Conservation (phyloP, 2,888 invertebrate genomes). For the Pristionchus entomophagus region DNA sequence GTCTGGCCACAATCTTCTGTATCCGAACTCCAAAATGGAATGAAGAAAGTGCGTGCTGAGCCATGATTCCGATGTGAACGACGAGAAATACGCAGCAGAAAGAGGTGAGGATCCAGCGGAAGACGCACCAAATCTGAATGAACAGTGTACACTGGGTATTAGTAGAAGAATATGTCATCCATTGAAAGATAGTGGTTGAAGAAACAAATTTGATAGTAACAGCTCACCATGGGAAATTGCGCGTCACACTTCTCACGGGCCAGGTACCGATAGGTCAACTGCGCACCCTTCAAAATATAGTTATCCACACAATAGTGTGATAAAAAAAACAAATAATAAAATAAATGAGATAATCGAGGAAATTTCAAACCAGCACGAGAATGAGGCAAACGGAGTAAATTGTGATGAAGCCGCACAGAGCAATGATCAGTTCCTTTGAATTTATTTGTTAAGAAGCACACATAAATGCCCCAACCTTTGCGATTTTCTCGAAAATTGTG, state of each 20-base stretch:
- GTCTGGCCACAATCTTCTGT: not conserved
- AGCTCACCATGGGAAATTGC: not conserved
- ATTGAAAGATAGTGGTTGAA: too few species aligned
- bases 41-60: not conserved
- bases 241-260: not conserved
- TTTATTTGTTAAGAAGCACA: not conserved
- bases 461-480: not conserved
- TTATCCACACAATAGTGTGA: too few species aligned
- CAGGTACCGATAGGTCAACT: not conserved
- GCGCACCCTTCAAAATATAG: not conserved
- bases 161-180: too few species aligned
- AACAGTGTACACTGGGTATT: not conserved
- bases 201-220: too few species aligned
- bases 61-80: not conserved
- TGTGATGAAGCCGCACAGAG: not conserved
- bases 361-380: not conserved
- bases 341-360: not conserved
- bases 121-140: not conserved
- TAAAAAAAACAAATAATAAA: not conserved
- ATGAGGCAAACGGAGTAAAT: not conserved
- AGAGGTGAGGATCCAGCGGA: not conserved
- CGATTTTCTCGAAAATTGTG: not conserved
- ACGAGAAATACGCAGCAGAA: not conserved
- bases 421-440: not conserved
- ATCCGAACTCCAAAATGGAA: not conserved